phyloP scores from a whole-genome alignment of 2,797 vertebrate genomes.

The Sternarchorhynchus goeldii region DNA sequence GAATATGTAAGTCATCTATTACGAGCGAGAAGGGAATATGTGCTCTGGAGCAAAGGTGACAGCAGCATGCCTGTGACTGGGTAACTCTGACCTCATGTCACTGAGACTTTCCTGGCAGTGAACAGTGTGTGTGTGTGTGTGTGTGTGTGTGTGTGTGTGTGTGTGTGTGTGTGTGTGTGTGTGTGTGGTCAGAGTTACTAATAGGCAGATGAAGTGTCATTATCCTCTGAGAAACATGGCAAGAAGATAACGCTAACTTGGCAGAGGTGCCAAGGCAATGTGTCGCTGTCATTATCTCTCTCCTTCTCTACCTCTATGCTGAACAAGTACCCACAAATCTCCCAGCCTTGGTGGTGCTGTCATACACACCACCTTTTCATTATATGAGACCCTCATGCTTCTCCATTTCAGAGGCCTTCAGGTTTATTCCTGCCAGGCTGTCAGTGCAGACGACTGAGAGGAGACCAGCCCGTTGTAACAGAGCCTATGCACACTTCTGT shows the following conservation, averaged over 20 bases:
- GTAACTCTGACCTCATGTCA: conserved; percentile 47
- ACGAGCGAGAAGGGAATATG: background rate
- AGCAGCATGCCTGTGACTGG: background rate
- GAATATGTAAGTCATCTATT: background rate
- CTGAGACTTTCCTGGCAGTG: conserved; percentile 49
- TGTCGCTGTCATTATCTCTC: conserved; percentile 66
- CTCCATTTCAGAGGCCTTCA: conserved; percentile 63
- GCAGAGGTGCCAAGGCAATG: conserved; percentile 65
- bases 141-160: conserved; percentile 42
- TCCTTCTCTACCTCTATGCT: conserved; percentile 55
- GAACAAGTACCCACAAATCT: conserved; percentile 66
- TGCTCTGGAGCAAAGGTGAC: conserved; percentile 25
- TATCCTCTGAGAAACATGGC: conserved; percentile 44
- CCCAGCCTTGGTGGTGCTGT: conserved; percentile 1
- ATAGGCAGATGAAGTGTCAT: conserved; percentile 45
- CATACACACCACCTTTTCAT: conserved; percentile 24
- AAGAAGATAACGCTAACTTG: conserved; percentile 48
- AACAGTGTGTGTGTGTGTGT: conserved; percentile 24
- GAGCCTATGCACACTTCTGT: background rate
- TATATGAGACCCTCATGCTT: conserved; percentile 51
- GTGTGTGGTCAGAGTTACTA: conserved; percentile 50
- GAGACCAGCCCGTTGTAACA: background rate
- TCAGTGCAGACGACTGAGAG: background rate
- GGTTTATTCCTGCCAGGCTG: conserved; percentile 27
- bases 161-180: conserved; percentile 32